These are phyloP conservation scores for Tachystola acroxantha DNA, from an alignment of 2,888 invertebrate species.

Conservation along the genomic window DNA sequence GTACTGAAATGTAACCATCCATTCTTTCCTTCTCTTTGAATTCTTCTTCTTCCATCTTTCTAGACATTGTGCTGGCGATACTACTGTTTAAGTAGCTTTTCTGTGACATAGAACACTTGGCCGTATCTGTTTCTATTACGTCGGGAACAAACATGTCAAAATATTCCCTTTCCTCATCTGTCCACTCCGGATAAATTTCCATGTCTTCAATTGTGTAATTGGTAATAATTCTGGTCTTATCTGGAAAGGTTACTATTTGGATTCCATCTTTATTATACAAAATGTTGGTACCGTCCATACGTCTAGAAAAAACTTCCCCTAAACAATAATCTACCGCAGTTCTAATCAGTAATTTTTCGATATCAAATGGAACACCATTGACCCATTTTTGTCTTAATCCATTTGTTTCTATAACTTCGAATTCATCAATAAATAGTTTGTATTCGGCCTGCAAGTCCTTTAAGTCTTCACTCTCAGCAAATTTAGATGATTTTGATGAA, in stretches of 20 bases:
- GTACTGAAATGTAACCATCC: constrained; percentile 59
- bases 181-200: constrained; percentile 63
- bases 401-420: constrained; percentile 46
- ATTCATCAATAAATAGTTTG: constrained; percentile 52
- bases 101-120: constrained; percentile 36
- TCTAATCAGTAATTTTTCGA: constrained; percentile 52
- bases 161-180: constrained; percentile 48
- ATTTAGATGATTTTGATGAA: constrained; percentile 39
- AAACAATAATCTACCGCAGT: constrained; percentile 62
- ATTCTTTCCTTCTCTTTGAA: constrained; percentile 22
- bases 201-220: constrained; percentile 44
- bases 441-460: constrained; percentile 25
- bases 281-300: constrained; percentile 60
- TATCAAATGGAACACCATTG: constrained; percentile 28
- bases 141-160: constrained; percentile 37
- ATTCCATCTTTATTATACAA: constrained; percentile 61
- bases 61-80: constrained; percentile 23
- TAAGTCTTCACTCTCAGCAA: constrained; percentile 22
- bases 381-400: constrained; percentile 52
- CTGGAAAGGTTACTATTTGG: constrained; percentile 53
- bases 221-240: constrained; percentile 59
- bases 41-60: constrained; percentile 33
- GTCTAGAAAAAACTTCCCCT: constrained; percentile 59
- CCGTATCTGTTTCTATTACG: constrained; percentile 26
- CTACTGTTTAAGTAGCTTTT: constrained; percentile 33